Base-by-base conservation (phyloP, 1,140 invertebrate species). In the Maniola jurtina region DNA sequence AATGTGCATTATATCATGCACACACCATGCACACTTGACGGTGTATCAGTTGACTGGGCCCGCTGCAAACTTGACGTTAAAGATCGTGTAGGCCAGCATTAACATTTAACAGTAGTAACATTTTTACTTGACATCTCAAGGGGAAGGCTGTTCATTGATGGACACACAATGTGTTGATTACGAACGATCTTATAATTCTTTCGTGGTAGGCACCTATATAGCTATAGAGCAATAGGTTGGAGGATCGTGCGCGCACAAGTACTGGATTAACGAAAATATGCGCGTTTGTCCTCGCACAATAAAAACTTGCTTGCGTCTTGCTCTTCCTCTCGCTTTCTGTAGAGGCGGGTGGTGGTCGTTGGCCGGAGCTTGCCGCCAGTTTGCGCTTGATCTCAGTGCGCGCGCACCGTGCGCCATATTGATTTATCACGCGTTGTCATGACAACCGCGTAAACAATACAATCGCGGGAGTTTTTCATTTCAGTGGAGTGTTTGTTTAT, bases 251-350 rank as follows among this genome's bases (percentile, higher is more conserved):
- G 55, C 60, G 71, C 66, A 71, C 64, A 70, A 62, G 67, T 74
- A 76, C 71, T 66, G 78, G 72, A 79, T 79, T 79, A 79, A 74
- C 81, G 70, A 72, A 83, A 73, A 76, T 72, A 78, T 81, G 74
- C 73, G 74, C 70, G 68, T 73, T 81, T 86, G 81, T 85, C 86
- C 84, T 88, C 86, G 84, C 68, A 73, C 77, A 86, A 81, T 77
- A 79, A 83, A 85, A 89, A 90, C 86, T 79, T 60, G 84, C 84
- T 88, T 76, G 72, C 78, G 62, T 75, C 76, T 72, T 80, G 80
- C 73, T 88, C 81, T 85, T 89, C 86, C 88, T 90, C 88, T 90
- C 88, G 83, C 86, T 87, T 88, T 86, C 79, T 71, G 83, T 82
- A 80, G 79, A 78, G 76, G 68, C 67, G 79, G 79, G 83, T 84